phyloP scores from a whole-genome alignment of 1,140 invertebrate genomes.

The Drosophila nasuta region DNA sequence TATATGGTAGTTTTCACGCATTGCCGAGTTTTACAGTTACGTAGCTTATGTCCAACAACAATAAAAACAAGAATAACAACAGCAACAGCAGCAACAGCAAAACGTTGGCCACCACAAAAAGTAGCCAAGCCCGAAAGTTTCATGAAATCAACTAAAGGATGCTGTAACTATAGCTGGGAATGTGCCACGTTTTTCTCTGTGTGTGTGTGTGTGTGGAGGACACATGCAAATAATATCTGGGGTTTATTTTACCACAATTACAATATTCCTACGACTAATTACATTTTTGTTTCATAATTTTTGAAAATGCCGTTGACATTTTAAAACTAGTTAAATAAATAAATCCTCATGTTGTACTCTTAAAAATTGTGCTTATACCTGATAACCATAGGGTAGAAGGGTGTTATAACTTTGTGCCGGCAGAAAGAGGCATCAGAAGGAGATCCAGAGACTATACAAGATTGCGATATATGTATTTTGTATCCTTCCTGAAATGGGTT shows the following conservation, averaged over 20 bases:
- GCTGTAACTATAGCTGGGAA: not conserved
- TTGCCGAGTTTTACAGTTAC: slow-evolving; percentile 74
- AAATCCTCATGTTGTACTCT: too few species aligned
- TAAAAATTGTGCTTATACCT: too few species aligned
- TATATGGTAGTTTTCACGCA: slow-evolving; percentile 74
- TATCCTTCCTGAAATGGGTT: too few species aligned
- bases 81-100: slow-evolving; percentile 54
- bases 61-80: slow-evolving; percentile 50
- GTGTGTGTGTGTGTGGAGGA: not conserved
- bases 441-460: too few species aligned
- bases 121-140: slow-evolving; percentile 54
- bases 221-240: not conserved
- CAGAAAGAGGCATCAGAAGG: too few species aligned
- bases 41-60: slow-evolving; percentile 53
- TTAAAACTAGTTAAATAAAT: not conserved
- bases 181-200: not conserved
- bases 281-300: slow-evolving; percentile 7
- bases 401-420: too few species aligned
- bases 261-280: not conserved
- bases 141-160: slow-evolving; percentile 31
- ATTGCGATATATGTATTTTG: too few species aligned
- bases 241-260: slow-evolving; percentile 17
- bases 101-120: slow-evolving; percentile 57
- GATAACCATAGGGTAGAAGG: too few species aligned
- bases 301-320: not conserved